These are phyloP conservation scores for Caenorhabditis sp. DNA, from an alignment of 2,888 invertebrate species.

Conservation along the genomic window DNA sequence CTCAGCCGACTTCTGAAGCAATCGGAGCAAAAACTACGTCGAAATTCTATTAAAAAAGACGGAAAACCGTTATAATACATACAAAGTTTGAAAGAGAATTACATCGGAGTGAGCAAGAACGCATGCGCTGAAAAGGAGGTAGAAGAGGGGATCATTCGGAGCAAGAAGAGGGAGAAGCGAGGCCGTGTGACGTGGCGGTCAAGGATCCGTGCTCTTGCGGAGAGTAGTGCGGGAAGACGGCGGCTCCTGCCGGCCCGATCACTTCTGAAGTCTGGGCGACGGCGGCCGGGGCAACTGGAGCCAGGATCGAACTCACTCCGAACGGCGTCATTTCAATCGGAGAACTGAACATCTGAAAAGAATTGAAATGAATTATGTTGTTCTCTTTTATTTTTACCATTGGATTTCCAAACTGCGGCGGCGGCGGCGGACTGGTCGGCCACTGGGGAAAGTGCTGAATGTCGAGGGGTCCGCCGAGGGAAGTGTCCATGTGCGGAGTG, in stretches of 20 bases:
- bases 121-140: neutral
- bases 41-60: slow-evolving; percentile 9
- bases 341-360: slow-evolving; percentile 41
- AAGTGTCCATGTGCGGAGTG: slow-evolving; percentile 84
- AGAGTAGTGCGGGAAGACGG: slow-evolving; percentile 45
- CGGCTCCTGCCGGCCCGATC: slow-evolving; percentile 31
- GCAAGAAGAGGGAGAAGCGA: slow-evolving; percentile 27
- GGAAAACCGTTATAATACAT: slow-evolving; percentile 37
- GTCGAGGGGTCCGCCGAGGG: slow-evolving; percentile 85
- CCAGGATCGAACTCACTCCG: slow-evolving; percentile 14
- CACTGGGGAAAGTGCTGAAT: slow-evolving; percentile 91
- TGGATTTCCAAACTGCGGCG: slow-evolving; percentile 28
- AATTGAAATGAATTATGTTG: neutral
- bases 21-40: no score
- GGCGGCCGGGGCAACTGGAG: slow-evolving; percentile 9
- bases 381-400: slow-evolving; percentile 19
- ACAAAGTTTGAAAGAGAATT: slow-evolving; percentile 5
- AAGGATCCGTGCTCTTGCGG: slow-evolving; percentile 16
- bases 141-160: slow-evolving; percentile 9
- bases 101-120: slow-evolving; percentile 25
- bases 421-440: slow-evolving; percentile 19
- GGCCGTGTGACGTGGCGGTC: slow-evolving; percentile 32
- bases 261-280: slow-evolving; percentile 3
- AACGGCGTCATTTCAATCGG: slow-evolving; percentile 34
- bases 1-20: neutral